Conservation (phyloP, 2,797 vertebrate species). For the Cyclura pinguis region DNA sequence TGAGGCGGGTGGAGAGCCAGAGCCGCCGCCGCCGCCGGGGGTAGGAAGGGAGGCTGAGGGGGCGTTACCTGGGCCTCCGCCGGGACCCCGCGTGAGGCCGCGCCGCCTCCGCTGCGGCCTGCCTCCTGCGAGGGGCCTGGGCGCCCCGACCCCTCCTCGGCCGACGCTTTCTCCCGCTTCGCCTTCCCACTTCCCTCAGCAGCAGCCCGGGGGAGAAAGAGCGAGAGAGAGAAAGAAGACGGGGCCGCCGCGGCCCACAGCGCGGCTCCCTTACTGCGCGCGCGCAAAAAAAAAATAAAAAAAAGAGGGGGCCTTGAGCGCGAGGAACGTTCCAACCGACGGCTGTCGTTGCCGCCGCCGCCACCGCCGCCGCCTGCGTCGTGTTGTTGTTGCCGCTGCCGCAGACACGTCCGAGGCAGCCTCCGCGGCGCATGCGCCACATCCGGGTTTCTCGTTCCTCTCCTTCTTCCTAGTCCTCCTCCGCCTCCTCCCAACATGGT, state of each 20-base stretch:
- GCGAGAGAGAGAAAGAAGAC: not conserved
- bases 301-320: constrained; percentile 21
- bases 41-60: not conserved
- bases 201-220: too few species aligned
- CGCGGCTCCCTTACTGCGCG: constrained; percentile 51
- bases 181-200: constrained; percentile 4
- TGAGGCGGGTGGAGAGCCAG: too few species aligned
- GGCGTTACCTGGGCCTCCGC: constrained; percentile 54
- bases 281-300: not conserved
- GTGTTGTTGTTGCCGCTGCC: constrained; percentile 28
- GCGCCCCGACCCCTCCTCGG: constrained; percentile 7
- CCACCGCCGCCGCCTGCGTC: not conserved
- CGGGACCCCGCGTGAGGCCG: not conserved
- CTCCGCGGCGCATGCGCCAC: constrained; percentile 42
- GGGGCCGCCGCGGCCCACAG: constrained; percentile 17
- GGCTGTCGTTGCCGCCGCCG: too few species aligned
- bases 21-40: too few species aligned
- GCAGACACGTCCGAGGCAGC: constrained; percentile 32
- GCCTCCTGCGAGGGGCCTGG: constrained; percentile 23
- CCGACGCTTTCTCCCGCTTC: not conserved
- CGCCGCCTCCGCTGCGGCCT: not conserved
- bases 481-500: not conserved
- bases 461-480: not conserved
- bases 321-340: not conserved
- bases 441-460: constrained; percentile 46